These are phyloP conservation scores for Hafferia zeledoni DNA, from an alignment of 2,797 vertebrate genomes.

Conservation along the genomic window DNA sequence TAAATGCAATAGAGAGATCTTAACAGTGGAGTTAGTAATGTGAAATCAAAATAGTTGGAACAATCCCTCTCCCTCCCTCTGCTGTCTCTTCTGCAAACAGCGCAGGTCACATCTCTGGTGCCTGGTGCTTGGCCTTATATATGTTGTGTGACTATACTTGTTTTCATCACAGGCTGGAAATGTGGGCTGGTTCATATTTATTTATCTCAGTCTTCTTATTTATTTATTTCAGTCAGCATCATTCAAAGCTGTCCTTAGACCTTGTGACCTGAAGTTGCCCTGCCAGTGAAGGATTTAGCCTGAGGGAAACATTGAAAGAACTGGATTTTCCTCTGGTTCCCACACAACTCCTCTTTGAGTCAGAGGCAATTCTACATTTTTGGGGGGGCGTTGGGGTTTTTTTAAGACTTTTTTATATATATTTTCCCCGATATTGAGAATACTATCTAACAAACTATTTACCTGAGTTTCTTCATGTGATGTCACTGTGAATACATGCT, in stretches of 20 bases:
- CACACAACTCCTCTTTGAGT: not conserved
- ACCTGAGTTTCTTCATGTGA: not conserved
- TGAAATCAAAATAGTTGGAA: not conserved
- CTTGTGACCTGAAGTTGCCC: not conserved
- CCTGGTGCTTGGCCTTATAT: not conserved
- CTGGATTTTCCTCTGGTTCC: not conserved
- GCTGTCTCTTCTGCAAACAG: not conserved
- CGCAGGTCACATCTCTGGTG: not conserved
- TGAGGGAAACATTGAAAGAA: not conserved
- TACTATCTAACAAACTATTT: not conserved
- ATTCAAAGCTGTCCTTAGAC: not conserved
- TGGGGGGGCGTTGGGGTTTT: rapidly evolving
- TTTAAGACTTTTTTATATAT: no score
- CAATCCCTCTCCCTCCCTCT: not conserved
- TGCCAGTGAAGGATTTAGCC: not conserved
- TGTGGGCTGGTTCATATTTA: not conserved
- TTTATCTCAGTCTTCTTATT: not conserved
- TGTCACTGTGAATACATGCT: not conserved
- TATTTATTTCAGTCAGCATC: not conserved
- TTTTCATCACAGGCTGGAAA: not conserved
- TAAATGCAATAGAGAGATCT: not conserved
- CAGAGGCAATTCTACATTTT: not conserved
- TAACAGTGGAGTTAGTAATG: not conserved
- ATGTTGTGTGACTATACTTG: not conserved
- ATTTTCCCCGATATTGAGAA: not conserved